phyloP scores from a whole-genome alignment of 2,888 invertebrate species.

The Drosophila rellima region DNA sequence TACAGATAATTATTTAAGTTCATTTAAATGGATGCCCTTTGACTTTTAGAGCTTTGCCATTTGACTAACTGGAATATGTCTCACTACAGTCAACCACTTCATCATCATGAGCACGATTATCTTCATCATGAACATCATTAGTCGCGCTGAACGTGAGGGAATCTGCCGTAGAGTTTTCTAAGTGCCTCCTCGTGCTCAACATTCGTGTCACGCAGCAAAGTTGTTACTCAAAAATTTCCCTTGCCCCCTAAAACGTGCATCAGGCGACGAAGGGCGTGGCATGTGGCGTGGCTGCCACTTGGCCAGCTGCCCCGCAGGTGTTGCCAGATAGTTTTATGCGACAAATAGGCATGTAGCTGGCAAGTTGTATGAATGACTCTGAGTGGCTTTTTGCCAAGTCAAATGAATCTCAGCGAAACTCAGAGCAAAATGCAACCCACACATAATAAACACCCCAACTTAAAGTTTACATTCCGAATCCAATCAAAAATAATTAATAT shows the following conservation, averaged over 20 bases:
- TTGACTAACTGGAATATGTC: neutral
- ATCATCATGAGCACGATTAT: neutral
- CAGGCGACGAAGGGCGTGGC: slow-evolving; percentile 21
- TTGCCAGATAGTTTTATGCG: slow-evolving; percentile 11
- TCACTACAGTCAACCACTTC: neutral
- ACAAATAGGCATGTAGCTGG: slow-evolving; percentile 20
- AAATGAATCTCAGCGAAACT: slow-evolving; percentile 8
- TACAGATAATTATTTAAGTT: slow-evolving; percentile 4
- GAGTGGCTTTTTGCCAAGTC: slow-evolving; percentile 13
- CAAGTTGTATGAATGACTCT: slow-evolving; percentile 5
- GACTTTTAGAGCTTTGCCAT: slow-evolving; percentile 1
- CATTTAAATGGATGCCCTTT: slow-evolving; percentile 4
- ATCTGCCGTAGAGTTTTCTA: slow-evolving; percentile 9
- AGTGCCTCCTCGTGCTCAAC: slow-evolving; percentile 8
- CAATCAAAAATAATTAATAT: neutral
- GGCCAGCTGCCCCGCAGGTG: slow-evolving; percentile 11
- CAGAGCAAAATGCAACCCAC: neutral
- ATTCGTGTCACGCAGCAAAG: slow-evolving; percentile 41
- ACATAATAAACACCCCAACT: neutral
- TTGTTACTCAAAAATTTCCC: slow-evolving; percentile 34
- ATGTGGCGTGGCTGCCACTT: slow-evolving; percentile 8
- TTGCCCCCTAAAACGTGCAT: slow-evolving; percentile 16
- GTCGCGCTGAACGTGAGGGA: slow-evolving; percentile 27
- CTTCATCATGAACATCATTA: slow-evolving; percentile 21
- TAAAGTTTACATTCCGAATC: neutral